A percentile compares a stretch with the other conserved stretches of the same genome.
phyloP scores from a whole-genome alignment of 37 sponge, comb jelly and placozoan species.

The Dysidea cf. avara region DNA sequence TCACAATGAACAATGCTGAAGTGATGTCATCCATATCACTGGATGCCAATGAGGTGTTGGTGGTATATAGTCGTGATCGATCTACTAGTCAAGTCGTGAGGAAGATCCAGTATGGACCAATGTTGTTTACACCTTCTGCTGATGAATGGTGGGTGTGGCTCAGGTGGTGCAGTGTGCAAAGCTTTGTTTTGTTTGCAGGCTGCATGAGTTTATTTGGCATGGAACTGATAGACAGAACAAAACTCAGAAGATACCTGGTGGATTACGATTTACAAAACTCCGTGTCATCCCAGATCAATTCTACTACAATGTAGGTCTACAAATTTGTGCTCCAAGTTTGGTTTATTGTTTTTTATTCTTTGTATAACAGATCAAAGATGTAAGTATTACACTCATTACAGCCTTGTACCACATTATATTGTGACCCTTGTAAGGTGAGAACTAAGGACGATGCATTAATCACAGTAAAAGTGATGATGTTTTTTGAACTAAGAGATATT shows the following conservation, averaged over 20 bases:
- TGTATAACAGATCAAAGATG: too few species aligned
- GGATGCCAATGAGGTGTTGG: slow-evolving; percentile 88
- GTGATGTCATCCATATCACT: slow-evolving; percentile 60
- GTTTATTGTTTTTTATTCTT: too few species aligned
- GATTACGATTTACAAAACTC: slow-evolving; percentile 71
- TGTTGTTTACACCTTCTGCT: slow-evolving; percentile 73
- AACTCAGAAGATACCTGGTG: slow-evolving; percentile 77
- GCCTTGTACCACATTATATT: not conserved
- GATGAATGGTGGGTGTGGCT: slow-evolving; percentile 71
- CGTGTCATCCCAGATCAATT: slow-evolving; percentile 93
- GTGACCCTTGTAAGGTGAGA: slow-evolving; percentile 50
- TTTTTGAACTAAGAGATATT: slow-evolving; percentile 83
- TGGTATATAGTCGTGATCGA: slow-evolving; percentile 68
- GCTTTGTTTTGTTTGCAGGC: slow-evolving; percentile 21
- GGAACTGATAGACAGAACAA: slow-evolving; percentile 86
- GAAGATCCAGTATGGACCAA: slow-evolving; percentile 76
- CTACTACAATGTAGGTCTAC: slow-evolving; percentile 75
- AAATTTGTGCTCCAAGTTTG: not conserved
- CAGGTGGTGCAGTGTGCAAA: not conserved
- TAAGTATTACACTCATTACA: too few species aligned
- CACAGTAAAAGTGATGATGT: slow-evolving; percentile 85
- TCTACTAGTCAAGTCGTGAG: slow-evolving; percentile 57
- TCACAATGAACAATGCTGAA: slow-evolving; percentile 22
- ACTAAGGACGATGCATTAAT: slow-evolving; percentile 91
- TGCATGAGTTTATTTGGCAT: slow-evolving; percentile 89